phyloP scores from a whole-genome alignment of 2,113 vertebrate genomes.

The Rhinopomastus cyanomelas region DNA sequence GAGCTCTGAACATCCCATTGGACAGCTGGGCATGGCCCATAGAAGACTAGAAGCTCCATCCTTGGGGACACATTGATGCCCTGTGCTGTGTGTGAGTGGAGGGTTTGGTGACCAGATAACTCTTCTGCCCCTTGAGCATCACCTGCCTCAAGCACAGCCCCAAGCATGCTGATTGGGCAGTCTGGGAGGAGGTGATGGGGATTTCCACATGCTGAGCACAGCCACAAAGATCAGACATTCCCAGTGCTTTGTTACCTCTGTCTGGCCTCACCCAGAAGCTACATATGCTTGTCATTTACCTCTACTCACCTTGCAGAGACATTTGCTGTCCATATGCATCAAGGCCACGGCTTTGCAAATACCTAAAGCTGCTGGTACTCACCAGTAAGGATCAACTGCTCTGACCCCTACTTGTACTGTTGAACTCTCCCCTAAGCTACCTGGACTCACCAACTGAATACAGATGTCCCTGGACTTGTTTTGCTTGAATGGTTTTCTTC shows the following conservation, averaged over 20 bases:
- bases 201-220: background rate
- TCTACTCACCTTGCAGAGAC: background rate
- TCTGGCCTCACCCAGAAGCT: background rate
- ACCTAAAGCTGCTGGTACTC: background rate
- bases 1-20: background rate
- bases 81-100: rapidly evolving
- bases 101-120: background rate
- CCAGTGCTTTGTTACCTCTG: background rate
- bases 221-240: rapidly evolving
- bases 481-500: background rate
- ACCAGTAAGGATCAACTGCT: background rate
- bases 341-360: background rate
- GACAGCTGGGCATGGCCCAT: background rate
- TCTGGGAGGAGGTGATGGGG: background rate
- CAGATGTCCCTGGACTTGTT: background rate
- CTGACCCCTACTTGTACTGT: background rate
- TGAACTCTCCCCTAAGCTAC: background rate
- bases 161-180: rapidly evolving
- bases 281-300: background rate
- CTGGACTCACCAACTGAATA: rapidly evolving
- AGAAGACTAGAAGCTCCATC: background rate
- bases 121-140: rapidly evolving
- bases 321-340: background rate
- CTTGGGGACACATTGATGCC: rapidly evolving
- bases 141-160: background rate